Evolutionary conservation across 92 coral and sea anemone genomes (phyloP), one percentile per base, ranked within the genome.

Genomic region (Actinernus sp.): DNA sequence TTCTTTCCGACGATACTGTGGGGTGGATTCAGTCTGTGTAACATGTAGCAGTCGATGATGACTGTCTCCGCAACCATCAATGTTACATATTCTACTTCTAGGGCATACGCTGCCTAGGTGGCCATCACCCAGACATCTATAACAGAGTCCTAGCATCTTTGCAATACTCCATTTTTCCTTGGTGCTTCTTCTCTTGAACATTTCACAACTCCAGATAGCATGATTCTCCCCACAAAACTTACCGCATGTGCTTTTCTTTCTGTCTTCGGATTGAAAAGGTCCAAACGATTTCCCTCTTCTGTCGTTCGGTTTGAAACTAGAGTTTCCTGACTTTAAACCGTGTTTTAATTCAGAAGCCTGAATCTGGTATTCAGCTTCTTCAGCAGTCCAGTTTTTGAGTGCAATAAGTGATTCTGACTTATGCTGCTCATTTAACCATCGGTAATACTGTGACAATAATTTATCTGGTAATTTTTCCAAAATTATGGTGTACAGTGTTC

Each of bases 121-220:
- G 21, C 64, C 38, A 22, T 56, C 50, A 11, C 33, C 49, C 11
- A 68, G 56, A 36, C 85, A 78, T 4, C 71, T 44, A 26, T 49
- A 78, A 31, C 79, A 78, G 22, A 78, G 26, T 22, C 83, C 78
- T 16, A 45, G 55, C 31, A 30, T 48, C 41, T 69, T 68, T 29
- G 85, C 71, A 7, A 69, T 14, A 4, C 34, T 56, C 77, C 65
- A 74, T 47, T 49, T 82, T 11, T 55, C 29, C 30, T 24, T 54
- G 1, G 23, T 21, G 23, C 37, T 55, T 46, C 39, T 73, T 27
- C 22, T 29, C 40, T 13, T 60, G 33, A 52, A 38, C 17, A 26
- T 46, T 31, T 55, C 62, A 27, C 77, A 81, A 23, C 40, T 81
- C 82, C 82, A 64, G 46, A 63, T 33, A 13, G 81, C 48, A 17